Evolutionary conservation across 2,113 vertebrate genomes (phyloP).

Genomic region (Euleptes europaea): DNA sequence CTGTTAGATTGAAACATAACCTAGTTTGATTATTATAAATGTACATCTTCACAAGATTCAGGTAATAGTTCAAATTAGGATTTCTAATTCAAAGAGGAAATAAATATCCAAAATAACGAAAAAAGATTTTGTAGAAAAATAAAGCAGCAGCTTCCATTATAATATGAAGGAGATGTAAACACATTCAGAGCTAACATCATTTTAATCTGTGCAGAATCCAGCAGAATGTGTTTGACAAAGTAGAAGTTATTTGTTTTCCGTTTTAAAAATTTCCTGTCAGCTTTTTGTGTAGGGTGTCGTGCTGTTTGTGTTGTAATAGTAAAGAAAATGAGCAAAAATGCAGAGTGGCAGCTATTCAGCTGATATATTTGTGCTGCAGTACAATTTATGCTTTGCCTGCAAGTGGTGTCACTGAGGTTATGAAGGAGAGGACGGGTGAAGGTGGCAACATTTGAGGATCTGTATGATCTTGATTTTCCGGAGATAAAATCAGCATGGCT

Average conservation of each 20-base stretch:
- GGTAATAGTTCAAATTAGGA: not conserved
- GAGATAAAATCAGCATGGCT: too few species aligned
- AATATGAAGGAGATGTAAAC: not conserved
- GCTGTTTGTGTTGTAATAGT: not conserved
- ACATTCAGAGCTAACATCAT: not conserved
- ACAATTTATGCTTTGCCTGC: too few species aligned
- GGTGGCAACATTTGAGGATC: too few species aligned
- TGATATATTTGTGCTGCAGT: too few species aligned
- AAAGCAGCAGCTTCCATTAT: not conserved
- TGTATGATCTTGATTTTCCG: too few species aligned
- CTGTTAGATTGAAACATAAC: not conserved
- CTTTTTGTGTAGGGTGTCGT: not conserved
- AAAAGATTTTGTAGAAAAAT: too few species aligned
- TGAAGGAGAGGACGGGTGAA: too few species aligned
- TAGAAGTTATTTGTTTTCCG: not conserved
- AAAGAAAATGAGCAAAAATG: not conserved
- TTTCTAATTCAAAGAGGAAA: not conserved
- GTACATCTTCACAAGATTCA: not conserved
- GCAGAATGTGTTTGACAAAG: not conserved
- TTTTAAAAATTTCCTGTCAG: too few species aligned
- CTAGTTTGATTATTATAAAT: not conserved
- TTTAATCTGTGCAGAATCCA: not conserved
- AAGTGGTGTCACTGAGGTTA: too few species aligned
- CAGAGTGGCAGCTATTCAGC: not conserved
- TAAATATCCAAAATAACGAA: too few species aligned